A percentile compares a stretch with the other conserved stretches of the same genome.
Conservation (phyloP, 2,797 vertebrate species). For the Platyrinchus mystaceus region DNA sequence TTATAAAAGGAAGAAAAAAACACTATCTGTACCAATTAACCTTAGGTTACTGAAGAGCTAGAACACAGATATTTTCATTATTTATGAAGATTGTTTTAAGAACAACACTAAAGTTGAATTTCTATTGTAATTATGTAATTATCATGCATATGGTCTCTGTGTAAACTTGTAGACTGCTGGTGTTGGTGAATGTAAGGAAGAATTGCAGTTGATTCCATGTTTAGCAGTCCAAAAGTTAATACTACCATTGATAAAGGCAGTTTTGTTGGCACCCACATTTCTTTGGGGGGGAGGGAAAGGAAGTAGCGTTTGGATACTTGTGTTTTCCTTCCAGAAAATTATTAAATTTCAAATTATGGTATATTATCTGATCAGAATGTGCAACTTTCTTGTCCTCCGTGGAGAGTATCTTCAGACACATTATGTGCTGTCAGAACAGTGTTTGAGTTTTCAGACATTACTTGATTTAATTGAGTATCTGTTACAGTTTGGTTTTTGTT, state of each 20-base stretch:
- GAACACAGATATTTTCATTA: slow-evolving; percentile 73
- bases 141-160: slow-evolving; percentile 68
- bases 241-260: slow-evolving; percentile 58
- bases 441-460: slow-evolving; percentile 70
- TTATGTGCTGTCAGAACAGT: slow-evolving; percentile 65
- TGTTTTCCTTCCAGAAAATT: slow-evolving; percentile 64
- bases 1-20: slow-evolving; percentile 61
- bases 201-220: slow-evolving; percentile 68
- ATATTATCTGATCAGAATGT: slow-evolving; percentile 62
- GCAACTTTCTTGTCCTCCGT: slow-evolving; percentile 63
- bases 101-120: slow-evolving; percentile 73
- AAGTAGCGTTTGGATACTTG: slow-evolving; percentile 63
- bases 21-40: slow-evolving; percentile 72
- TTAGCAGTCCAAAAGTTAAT: slow-evolving; percentile 65
- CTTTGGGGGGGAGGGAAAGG: slow-evolving; percentile 32
- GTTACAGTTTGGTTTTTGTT: slow-evolving; percentile 59
- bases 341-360: slow-evolving; percentile 70
- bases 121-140: slow-evolving; percentile 76
- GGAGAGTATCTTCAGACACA: slow-evolving; percentile 48
- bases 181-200: slow-evolving; percentile 74
- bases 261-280: slow-evolving; percentile 70
- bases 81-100: slow-evolving; percentile 80
- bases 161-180: slow-evolving; percentile 77
- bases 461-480: slow-evolving; percentile 72
- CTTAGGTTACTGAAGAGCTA: slow-evolving; percentile 76